Evolutionary conservation across 2,113 vertebrate genomes (phyloP).

Genomic region (Callorhinus ursinus): DNA sequence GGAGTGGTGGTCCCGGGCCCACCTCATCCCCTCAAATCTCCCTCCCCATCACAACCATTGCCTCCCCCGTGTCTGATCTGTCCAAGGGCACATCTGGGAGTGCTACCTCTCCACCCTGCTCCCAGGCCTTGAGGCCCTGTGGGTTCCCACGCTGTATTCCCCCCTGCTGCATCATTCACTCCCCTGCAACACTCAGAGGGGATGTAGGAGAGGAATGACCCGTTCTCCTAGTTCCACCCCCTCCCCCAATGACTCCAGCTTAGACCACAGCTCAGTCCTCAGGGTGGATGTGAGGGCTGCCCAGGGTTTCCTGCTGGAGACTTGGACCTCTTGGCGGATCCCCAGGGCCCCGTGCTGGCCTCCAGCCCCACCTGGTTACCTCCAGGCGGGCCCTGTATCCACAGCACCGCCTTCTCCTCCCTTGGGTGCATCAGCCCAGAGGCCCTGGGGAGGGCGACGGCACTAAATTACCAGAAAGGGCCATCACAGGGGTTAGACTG

Average conservation of each 20-base stretch:
- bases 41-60: not conserved
- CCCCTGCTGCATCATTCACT: not conserved
- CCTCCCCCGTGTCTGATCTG: not conserved
- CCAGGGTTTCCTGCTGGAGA: not conserved
- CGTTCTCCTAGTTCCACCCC: not conserved
- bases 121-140: not conserved
- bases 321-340: not conserved
- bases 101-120: not conserved
- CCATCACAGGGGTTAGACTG: not conserved
- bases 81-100: not conserved
- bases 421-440: not conserved
- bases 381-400: not conserved
- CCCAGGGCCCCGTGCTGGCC: not conserved
- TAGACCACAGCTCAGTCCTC: not conserved
- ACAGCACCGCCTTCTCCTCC: not conserved
- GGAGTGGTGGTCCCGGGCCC: not conserved
- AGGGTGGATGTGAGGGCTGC: not conserved
- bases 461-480: not conserved
- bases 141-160: not conserved
- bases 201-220: not conserved
- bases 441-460: not conserved
- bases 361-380: conserved; percentile 5
- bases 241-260: not conserved
- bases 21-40: not conserved
- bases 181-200: not conserved